Evolutionary conservation across 2,113 vertebrate species (phyloP).

Genomic region (Pelvicachromis taeniatus): DNA sequence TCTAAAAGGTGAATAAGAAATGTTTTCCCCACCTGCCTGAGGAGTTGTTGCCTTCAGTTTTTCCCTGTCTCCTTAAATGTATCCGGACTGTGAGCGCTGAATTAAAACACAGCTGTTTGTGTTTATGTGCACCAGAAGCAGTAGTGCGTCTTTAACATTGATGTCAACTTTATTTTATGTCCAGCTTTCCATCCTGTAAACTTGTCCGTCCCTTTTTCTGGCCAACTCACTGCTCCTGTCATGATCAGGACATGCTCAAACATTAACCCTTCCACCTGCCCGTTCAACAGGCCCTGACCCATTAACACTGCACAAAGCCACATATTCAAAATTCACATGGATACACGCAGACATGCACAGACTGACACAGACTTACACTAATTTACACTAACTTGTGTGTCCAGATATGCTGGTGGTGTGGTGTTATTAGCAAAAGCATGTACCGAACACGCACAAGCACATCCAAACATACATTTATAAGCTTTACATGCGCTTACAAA

Average conservation of each 20-base stretch:
- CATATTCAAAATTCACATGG: background rate
- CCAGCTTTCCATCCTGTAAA: background rate
- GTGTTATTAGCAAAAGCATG: background rate
- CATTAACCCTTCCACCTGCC: background rate
- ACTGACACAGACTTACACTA: background rate
- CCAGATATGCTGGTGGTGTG: background rate
- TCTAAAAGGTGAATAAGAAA: background rate
- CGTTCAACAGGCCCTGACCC: background rate
- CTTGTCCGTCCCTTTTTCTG: background rate
- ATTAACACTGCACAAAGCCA: background rate
- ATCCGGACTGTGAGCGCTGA: background rate
- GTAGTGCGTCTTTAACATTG: accelerated
- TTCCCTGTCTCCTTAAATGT: background rate
- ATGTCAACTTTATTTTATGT: background rate
- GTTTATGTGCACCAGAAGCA: background rate
- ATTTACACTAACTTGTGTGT: background rate
- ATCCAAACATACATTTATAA: background rate
- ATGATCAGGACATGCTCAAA: background rate
- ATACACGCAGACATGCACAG: background rate
- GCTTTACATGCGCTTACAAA: background rate
- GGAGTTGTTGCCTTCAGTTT: background rate
- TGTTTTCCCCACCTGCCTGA: background rate
- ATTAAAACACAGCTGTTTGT: background rate
- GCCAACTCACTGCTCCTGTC: background rate
- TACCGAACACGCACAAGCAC: background rate